Evolutionary conservation across 2,113 vertebrate species (phyloP).

Genomic region (Aspiorhynchus laticeps): DNA sequence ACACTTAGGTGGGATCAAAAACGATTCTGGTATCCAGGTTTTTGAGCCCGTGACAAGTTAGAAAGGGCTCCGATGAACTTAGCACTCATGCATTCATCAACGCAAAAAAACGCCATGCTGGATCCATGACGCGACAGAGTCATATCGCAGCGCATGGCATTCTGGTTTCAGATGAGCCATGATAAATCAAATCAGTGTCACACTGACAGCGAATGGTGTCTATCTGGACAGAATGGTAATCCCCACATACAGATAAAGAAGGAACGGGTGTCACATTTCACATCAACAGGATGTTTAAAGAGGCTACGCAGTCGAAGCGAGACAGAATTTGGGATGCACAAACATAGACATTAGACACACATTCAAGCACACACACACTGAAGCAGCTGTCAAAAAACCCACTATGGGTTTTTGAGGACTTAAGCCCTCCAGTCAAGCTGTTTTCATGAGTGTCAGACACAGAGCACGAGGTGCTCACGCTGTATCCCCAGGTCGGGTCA

Average conservation of each 20-base stretch:
- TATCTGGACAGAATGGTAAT: constrained; percentile 60
- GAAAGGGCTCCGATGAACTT: neutral
- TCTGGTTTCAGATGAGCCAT: constrained; percentile 63
- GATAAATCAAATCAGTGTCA: constrained; percentile 62
- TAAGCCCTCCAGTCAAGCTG: constrained; percentile 65
- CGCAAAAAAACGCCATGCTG: constrained; percentile 48
- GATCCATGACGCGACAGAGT: constrained; percentile 60
- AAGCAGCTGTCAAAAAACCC: constrained; percentile 62
- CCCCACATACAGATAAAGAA: constrained; percentile 60
- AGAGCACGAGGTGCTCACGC: constrained; percentile 28
- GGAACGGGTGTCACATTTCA: constrained; percentile 49
- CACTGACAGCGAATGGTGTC: constrained; percentile 64
- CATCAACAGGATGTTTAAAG: constrained; percentile 62
- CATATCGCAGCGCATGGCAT: constrained; percentile 50
- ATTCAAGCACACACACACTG: constrained; percentile 48
- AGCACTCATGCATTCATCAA: constrained; percentile 44
- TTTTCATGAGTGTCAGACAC: constrained; percentile 56
- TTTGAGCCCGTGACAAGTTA: neutral
- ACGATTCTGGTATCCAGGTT: neutral
- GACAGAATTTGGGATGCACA: constrained; percentile 44
- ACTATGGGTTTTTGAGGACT: constrained; percentile 58
- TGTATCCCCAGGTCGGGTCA: constrained; percentile 47
- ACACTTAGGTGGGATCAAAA: neutral
- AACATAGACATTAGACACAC: constrained; percentile 27
- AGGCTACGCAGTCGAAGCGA: constrained; percentile 57